Percentiles rank a stretch among this genome's conserved stretches.
Evolutionary conservation across 2,888 invertebrate genomes (phyloP).

Genomic region (Drosophila nr. fundita): DNA sequence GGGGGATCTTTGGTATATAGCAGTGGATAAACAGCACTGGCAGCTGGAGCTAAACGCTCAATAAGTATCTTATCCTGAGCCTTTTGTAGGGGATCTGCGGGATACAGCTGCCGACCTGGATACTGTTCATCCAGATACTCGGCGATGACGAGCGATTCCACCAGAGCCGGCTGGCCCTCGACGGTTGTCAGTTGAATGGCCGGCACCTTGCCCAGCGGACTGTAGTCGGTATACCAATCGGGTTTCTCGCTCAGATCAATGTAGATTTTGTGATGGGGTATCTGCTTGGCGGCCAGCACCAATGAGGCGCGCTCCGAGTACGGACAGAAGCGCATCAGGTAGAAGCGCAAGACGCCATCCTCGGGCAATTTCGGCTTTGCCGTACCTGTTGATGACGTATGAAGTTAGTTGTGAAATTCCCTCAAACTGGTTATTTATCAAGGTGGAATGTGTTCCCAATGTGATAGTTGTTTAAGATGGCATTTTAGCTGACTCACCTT

Average conservation of each 20-base stretch:
- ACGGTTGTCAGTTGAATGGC: constrained; percentile 88
- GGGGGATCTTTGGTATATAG: constrained; percentile 65
- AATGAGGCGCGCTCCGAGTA: constrained; percentile 91
- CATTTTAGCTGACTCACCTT: constrained; percentile 57
- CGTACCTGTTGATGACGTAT: constrained; percentile 86
- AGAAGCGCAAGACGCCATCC: constrained; percentile 89
- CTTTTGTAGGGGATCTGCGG: constrained; percentile 85
- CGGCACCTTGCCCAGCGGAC: constrained; percentile 90
- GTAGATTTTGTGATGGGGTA: constrained; percentile 91
- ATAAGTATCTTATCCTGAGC: constrained; percentile 84
- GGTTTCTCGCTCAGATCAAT: constrained; percentile 92
- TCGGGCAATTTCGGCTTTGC: constrained; percentile 87
- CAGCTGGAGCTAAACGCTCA: constrained; percentile 80
- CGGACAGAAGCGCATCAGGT: constrained; percentile 94
- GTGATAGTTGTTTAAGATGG: constrained; percentile 3
- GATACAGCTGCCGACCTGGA: constrained; percentile 88
- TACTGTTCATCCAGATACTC: constrained; percentile 93
- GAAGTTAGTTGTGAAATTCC: not conserved
- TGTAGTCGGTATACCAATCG: constrained; percentile 91
- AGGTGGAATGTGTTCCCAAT: not conserved
- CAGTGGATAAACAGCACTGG: constrained; percentile 80
- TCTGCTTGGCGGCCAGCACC: constrained; percentile 91
- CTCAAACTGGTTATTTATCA: constrained; percentile 2
- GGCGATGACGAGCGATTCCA: constrained; percentile 92
- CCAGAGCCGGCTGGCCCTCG: constrained; percentile 86